These are phyloP conservation scores for Solenopsis invicta DNA, from an alignment of 1,140 invertebrate species.

Conservation along the genomic window DNA sequence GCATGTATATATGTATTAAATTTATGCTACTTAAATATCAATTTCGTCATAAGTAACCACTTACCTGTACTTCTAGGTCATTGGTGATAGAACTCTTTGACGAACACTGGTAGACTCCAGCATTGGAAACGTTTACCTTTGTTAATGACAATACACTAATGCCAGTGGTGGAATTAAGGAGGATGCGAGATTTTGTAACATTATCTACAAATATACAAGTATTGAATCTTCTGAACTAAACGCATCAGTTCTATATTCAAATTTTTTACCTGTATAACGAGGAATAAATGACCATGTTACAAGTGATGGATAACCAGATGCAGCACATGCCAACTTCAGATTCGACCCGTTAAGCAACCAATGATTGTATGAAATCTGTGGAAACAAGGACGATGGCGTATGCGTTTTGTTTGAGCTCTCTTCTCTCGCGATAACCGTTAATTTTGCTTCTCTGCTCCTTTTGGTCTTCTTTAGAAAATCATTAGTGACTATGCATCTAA, in stretches of 20 bases:
- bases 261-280: conserved; percentile 79
- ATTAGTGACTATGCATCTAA: conserved; percentile 86
- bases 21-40: neutral
- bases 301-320: conserved; percentile 87
- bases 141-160: conserved; percentile 85
- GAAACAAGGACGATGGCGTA: conserved; percentile 75
- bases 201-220: conserved; percentile 66
- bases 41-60: neutral
- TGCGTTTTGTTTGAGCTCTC: conserved; percentile 68
- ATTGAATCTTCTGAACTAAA: conserved; percentile 18
- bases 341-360: conserved; percentile 81
- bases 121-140: conserved; percentile 84
- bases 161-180: conserved; percentile 83
- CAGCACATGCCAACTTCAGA: conserved; percentile 87
- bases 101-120: conserved; percentile 89
- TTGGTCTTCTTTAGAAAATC: conserved; percentile 86
- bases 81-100: conserved; percentile 80
- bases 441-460: conserved; percentile 86
- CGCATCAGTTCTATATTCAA: neutral
- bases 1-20: neutral
- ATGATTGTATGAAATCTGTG: conserved; percentile 83
- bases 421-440: conserved; percentile 83
- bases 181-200: conserved; percentile 78
- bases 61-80: conserved; percentile 86
- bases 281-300: conserved; percentile 88